Conservation (phyloP, 1,140 invertebrate species). For the Micrasema longulum region DNA sequence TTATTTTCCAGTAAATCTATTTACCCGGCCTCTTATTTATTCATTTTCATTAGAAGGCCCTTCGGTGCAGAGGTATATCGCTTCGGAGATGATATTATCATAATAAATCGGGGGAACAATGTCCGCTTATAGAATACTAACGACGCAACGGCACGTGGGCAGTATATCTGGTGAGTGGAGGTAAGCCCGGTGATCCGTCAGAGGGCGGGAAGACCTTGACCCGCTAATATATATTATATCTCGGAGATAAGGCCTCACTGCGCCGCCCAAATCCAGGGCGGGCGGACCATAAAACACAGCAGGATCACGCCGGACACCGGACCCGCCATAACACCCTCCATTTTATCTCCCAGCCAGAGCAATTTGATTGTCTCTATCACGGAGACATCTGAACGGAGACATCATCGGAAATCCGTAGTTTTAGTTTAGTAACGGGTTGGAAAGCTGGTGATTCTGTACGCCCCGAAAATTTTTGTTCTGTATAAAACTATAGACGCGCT, state of each 20-base stretch:
- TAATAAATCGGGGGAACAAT: slow-evolving; percentile 21
- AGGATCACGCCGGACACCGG: slow-evolving; percentile 38
- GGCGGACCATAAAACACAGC: slow-evolving; percentile 46
- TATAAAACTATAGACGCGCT: too few species aligned
- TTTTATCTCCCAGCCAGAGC: slow-evolving; percentile 26
- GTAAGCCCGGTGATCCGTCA: slow-evolving; percentile 43
- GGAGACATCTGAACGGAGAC: slow-evolving; percentile 22
- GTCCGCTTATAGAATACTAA: slow-evolving; percentile 22
- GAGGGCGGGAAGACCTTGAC: slow-evolving; percentile 43
- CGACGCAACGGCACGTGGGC: slow-evolving; percentile 18
- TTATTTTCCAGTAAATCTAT: slow-evolving; percentile 5
- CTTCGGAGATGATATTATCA: slow-evolving; percentile 13
- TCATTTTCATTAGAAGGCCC: slow-evolving; percentile 9
- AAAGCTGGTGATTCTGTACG: too few species aligned
- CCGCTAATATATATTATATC: too few species aligned
- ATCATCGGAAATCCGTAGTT: too few species aligned
- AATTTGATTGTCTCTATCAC: slow-evolving; percentile 18
- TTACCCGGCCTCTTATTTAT: slow-evolving; percentile 12
- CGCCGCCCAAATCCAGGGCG: slow-evolving; percentile 33
- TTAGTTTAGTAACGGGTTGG: too few species aligned
- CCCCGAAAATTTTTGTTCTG: too few species aligned
- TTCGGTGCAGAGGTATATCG: slow-evolving; percentile 18
- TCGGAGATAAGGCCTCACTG: slow-evolving; percentile 24
- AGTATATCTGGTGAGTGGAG: slow-evolving; percentile 25
- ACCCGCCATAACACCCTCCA: slow-evolving; percentile 20